Evolutionary conservation across 2,113 vertebrate genomes (phyloP).

Genomic region (Enhydra lutris): DNA sequence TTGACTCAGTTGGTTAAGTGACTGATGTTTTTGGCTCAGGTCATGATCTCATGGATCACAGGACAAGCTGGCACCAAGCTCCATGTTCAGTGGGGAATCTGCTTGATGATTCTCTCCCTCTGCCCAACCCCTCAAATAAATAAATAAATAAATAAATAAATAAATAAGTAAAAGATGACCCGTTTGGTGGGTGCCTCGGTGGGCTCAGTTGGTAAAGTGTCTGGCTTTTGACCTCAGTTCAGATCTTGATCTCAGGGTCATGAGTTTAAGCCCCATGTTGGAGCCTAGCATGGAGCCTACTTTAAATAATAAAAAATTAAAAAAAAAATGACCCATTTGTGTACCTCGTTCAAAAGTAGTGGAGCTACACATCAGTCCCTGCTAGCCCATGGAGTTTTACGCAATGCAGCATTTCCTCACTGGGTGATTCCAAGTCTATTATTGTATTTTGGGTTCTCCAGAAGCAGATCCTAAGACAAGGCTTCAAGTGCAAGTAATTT

Average conservation of each 20-base stretch:
- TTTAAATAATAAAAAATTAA: not conserved
- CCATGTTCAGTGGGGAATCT: not conserved
- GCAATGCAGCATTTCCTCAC: not conserved
- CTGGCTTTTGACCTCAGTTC: not conserved
- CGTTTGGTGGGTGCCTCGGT: not conserved
- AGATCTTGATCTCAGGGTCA: not conserved
- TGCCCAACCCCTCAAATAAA: not conserved
- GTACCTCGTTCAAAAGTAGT: not conserved
- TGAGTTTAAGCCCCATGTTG: not conserved
- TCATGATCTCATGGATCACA: not conserved
- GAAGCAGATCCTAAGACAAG: not conserved
- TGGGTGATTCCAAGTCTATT: not conserved
- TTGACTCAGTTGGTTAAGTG: not conserved
- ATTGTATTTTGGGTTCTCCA: not conserved
- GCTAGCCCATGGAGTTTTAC: not conserved
- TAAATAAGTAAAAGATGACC: not conserved
- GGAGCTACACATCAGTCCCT: not conserved
- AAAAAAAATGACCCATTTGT: not conserved
- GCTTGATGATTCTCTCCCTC: not conserved
- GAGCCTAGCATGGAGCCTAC: not conserved
- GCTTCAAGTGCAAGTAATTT: not conserved
- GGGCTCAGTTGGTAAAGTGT: not conserved
- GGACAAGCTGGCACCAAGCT: not conserved
- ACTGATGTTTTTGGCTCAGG: not conserved
- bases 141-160: not conserved